A percentile compares a stretch with the other conserved stretches of the same genome.
Evolutionary conservation across 1,140 invertebrate genomes (phyloP).

Genomic region (Macrocentrus cingulum): DNA sequence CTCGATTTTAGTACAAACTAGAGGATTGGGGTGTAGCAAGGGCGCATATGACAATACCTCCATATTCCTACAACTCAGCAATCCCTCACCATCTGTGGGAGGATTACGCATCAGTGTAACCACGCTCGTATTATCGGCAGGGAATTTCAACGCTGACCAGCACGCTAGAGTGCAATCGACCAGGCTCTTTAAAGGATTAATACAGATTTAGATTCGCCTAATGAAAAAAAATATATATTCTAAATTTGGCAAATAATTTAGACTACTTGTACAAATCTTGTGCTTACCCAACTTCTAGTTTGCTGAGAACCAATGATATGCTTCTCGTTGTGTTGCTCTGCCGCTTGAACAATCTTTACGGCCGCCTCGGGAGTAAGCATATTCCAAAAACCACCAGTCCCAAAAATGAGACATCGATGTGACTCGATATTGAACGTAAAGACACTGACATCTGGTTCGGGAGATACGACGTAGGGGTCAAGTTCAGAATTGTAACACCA

Average conservation of each 20-base stretch:
- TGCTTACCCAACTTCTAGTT: conserved; percentile 50
- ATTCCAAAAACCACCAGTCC: conserved; percentile 96
- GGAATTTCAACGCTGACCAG: conserved; percentile 76
- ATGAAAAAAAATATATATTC: too few relatives aligned
- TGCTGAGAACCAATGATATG: conserved; percentile 58
- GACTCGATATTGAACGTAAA: conserved; percentile 77
- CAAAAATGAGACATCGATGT: conserved; percentile 89
- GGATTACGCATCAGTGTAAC: conserved; percentile 92
- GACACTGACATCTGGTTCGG: conserved; percentile 92
- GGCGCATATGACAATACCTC: conserved; percentile 20
- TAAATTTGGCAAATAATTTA: too few relatives aligned
- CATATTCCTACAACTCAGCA: conserved; percentile 43
- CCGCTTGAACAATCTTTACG: conserved; percentile 79
- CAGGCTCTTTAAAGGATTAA: conserved; percentile 88
- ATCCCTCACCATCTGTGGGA: conserved; percentile 68
- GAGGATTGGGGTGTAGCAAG: too few relatives aligned
- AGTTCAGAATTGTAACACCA: conserved; percentile 94
- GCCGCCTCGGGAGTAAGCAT: conserved; percentile 83
- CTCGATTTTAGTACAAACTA: too few relatives aligned
- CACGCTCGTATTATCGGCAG: conserved; percentile 94
- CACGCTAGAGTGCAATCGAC: conserved; percentile 84
- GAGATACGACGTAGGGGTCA: conserved; percentile 93
- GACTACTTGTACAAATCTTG: not conserved
- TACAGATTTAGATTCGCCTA: conserved; percentile 68
- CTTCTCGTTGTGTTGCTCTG: conserved; percentile 79